phyloP scores from a whole-genome alignment of 2,797 vertebrate genomes.

The Emys orbicularis region DNA sequence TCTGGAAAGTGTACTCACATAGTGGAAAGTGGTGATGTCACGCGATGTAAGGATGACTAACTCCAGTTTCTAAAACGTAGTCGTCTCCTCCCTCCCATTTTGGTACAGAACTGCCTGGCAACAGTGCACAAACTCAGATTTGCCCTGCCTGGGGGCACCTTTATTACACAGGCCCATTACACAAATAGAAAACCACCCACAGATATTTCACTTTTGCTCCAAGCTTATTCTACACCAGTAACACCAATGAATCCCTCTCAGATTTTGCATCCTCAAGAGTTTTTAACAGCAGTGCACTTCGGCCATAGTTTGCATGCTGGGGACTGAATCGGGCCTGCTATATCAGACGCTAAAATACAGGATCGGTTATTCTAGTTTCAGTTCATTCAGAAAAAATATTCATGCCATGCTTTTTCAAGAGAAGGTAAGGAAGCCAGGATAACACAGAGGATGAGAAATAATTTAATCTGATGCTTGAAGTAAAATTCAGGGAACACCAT shows the following conservation, averaged over 20 bases:
- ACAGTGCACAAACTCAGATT: conserved; percentile 20
- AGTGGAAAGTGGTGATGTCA: conserved; percentile 22
- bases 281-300: conserved; percentile 29
- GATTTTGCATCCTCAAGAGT: conserved; percentile 30
- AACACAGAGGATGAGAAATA: conserved; percentile 9
- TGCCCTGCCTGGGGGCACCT: conserved; percentile 59
- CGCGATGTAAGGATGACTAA: conserved; percentile 48
- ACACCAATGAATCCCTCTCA: conserved; percentile 25
- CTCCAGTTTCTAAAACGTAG: conserved; percentile 51
- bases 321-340: neutral
- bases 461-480: conserved; percentile 5
- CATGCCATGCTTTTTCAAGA: fast-evolving
- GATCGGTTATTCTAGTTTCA: neutral
- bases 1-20: neutral
- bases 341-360: fast-evolving
- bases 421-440: neutral
- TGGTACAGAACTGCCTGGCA: conserved; percentile 27
- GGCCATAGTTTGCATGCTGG: neutral
- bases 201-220: conserved; percentile 22
- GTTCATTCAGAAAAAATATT: neutral
- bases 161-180: conserved; percentile 9
- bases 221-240: conserved; percentile 37
- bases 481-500: neutral
- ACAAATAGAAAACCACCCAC: conserved; percentile 42
- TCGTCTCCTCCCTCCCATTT: conserved; percentile 50